A percentile compares a stretch with the other conserved stretches of the same genome.
These are phyloP conservation scores for Pongo abelii DNA, from an alignment of 2,113 vertebrate genomes.

Conservation along the genomic window DNA sequence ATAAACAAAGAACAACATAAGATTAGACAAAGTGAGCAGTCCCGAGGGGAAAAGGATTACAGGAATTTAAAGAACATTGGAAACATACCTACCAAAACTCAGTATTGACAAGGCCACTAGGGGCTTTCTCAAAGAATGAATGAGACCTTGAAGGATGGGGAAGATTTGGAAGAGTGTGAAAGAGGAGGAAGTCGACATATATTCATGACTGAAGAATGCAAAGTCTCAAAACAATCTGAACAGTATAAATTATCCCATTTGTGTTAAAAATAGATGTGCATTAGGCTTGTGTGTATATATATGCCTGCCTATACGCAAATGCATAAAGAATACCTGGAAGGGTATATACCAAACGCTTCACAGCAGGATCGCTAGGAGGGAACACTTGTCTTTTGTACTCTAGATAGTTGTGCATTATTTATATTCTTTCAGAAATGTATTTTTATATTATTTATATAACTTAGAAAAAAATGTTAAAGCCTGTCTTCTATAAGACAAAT, in stretches of 20 bases:
- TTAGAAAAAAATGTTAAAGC: neutral
- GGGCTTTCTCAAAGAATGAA: neutral
- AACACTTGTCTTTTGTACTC: neutral
- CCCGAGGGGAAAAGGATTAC: neutral
- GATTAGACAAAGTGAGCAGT: neutral
- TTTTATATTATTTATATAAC: neutral
- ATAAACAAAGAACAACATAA: neutral
- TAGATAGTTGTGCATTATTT: neutral
- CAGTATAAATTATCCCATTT: neutral
- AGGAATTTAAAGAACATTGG: neutral
- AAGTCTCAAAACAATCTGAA: neutral
- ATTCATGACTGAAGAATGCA: neutral
- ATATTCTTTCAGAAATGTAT: conserved; percentile 42
- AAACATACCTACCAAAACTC: neutral
- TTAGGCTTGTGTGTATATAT: neutral
- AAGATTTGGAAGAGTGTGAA: neutral
- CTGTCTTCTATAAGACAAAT: neutral
- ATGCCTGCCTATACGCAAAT: neutral
- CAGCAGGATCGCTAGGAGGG: neutral
- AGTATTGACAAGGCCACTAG: neutral
- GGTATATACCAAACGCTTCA: neutral
- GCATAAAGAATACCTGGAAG: neutral
- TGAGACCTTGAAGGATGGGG: neutral
- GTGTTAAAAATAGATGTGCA: neutral
- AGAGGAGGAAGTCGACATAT: too few relatives aligned